phyloP scores from a whole-genome alignment of 2,113 vertebrate genomes.

The Macquaria australasica region DNA sequence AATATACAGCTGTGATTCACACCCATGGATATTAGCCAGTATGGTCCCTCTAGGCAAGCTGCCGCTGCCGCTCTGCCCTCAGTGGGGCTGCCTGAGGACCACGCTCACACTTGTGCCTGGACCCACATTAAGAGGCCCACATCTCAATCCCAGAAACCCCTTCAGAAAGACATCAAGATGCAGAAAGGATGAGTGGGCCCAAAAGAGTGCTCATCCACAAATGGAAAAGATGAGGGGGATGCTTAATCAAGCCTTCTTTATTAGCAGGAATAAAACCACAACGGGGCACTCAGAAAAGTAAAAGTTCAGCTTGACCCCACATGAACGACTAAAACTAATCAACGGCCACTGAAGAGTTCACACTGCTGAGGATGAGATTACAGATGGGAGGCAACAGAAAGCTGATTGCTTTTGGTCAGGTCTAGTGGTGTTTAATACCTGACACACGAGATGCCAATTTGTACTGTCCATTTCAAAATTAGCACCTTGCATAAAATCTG shows the following conservation, averaged over 20 bases:
- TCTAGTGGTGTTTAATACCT: conserved; percentile 20
- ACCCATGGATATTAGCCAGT: conserved; percentile 10
- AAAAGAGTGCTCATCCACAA: conserved; percentile 29
- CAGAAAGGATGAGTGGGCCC: conserved; percentile 28
- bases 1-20: conserved; percentile 17
- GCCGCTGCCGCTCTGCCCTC: background rate
- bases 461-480: conserved; percentile 12
- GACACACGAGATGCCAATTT: conserved; percentile 16
- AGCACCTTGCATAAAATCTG: background rate
- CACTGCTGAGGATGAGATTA: conserved; percentile 11
- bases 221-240: conserved; percentile 13
- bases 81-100: conserved; percentile 20
- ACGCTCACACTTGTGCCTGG: conserved; percentile 36
- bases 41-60: conserved; percentile 31
- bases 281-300: conserved; percentile 40
- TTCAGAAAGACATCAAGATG: conserved; percentile 37
- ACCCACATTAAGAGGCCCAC: conserved; percentile 15
- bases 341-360: conserved; percentile 40
- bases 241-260: conserved; percentile 55
- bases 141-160: conserved; percentile 29
- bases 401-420: conserved; percentile 16
- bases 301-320: conserved; percentile 52
- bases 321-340: conserved; percentile 51
- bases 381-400: conserved; percentile 26
- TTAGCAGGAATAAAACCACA: conserved; percentile 45